Evolutionary conservation across 2,888 invertebrate genomes (phyloP).

Genomic region (Drosophila conformis): DNA sequence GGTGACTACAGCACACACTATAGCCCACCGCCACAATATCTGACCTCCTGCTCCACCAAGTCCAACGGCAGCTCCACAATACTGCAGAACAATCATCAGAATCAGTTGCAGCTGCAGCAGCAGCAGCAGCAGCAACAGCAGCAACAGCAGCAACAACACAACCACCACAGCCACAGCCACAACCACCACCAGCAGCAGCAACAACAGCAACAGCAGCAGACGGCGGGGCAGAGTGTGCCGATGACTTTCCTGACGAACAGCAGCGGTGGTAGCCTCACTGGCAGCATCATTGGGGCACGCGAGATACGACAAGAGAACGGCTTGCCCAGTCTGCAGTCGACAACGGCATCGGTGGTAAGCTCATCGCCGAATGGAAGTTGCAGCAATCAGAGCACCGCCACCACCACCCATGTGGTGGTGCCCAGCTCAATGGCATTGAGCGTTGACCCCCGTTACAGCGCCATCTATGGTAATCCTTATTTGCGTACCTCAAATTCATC

Average conservation of each 20-base stretch:
- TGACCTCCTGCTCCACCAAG: slow-evolving; percentile 84
- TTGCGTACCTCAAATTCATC: slow-evolving; percentile 88
- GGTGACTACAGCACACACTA: slow-evolving; percentile 95
- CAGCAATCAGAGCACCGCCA: slow-evolving; percentile 84
- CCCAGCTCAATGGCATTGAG: slow-evolving; percentile 78
- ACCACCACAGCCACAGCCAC: slow-evolving; percentile 53
- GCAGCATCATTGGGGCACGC: slow-evolving; percentile 83
- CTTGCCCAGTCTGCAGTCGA: slow-evolving; percentile 84
- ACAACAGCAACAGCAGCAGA: slow-evolving; percentile 54
- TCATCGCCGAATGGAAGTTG: slow-evolving; percentile 85
- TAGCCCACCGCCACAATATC: slow-evolving; percentile 89
- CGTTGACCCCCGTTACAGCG: slow-evolving; percentile 94
- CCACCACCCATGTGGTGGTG: slow-evolving; percentile 81
- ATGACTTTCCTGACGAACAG: slow-evolving; percentile 83
- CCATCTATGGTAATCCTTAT: slow-evolving; percentile 95
- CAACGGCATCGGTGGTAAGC: slow-evolving; percentile 84
- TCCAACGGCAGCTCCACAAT: slow-evolving; percentile 83
- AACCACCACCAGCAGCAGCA: slow-evolving; percentile 71
- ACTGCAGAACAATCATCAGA: slow-evolving; percentile 82
- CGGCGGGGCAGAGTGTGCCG: slow-evolving; percentile 74
- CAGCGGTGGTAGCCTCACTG: slow-evolving; percentile 83
- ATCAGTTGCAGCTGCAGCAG: slow-evolving; percentile 80
- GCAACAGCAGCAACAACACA: slow-evolving; percentile 69
- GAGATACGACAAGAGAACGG: slow-evolving; percentile 85
- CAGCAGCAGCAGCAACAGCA: slow-evolving; percentile 69